Evolutionary conservation across 2,888 invertebrate species (phyloP).

Genomic region (Troides oblongomaculatus): DNA sequence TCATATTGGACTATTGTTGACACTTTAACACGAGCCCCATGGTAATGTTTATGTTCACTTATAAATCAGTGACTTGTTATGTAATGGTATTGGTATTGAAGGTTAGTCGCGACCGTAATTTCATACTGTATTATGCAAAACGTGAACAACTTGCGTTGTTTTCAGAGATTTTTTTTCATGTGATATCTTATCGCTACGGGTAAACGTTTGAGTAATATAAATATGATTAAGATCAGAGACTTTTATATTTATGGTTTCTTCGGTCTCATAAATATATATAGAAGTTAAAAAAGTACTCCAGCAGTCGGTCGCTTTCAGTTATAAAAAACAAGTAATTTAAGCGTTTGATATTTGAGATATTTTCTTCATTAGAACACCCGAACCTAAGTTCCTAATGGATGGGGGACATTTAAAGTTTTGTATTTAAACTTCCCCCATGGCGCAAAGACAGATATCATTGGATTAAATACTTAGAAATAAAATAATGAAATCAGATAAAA

Average conservation of each 20-base stretch:
- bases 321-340: no score
- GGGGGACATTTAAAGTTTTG: background rate
- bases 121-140: background rate
- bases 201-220: no score
- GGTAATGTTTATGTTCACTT: constrained; percentile 25
- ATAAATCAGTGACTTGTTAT: constrained; percentile 28
- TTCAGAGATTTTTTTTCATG: no score
- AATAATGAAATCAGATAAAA: constrained; percentile 7
- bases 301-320: no score
- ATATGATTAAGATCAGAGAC: no score
- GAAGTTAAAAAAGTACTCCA: no score
- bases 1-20: constrained; percentile 30
- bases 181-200: no score
- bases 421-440: background rate
- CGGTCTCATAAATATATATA: no score
- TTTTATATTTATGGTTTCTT: no score
- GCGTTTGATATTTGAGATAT: no score
- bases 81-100: constrained; percentile 22
- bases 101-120: background rate
- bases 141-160: background rate
- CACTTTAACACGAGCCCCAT: constrained; percentile 27
- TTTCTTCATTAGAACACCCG: no score
- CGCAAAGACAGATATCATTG: background rate
- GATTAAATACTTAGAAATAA: background rate
- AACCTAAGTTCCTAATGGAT: background rate